Evolutionary conservation across 1,140 invertebrate species (phyloP), one percentile per base, ranked within the genome.

Genomic region (Brachionus asplanchnoidis): DNA sequence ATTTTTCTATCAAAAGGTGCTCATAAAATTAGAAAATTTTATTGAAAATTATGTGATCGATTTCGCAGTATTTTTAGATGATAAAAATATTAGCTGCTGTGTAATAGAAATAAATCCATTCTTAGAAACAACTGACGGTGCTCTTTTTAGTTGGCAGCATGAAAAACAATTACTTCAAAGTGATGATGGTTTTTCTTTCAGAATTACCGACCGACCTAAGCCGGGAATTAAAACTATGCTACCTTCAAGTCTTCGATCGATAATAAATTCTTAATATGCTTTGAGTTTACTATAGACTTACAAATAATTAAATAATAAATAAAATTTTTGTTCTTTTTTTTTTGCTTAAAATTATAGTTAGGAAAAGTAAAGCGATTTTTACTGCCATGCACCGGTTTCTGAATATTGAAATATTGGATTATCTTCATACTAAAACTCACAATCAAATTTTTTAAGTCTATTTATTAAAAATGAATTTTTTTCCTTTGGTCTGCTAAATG

Each of bases 61-160:
- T 84, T 88, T 88, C 86, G 88, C 87, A 73, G 50, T 88, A 20
- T 86, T 85, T 85, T 82, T 86, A 9, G 66, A 86, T 79, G 87
- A 87, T 87, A 85, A 65, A 87, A 86, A 85, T 50, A 44, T 86
- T 20, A 87, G 86, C 73, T 11, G 88, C 0, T 87, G 87, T 87
- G 87, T 87, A 28, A 88, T 88, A 36, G 88, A 88, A 60, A 86
- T 88, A 20, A 88, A 88, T 78, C 88, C 88, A 26, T 88, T 87
- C 44, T 53, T 87, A 50, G 85, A 86, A 65, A 87, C 88, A 80
- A 88, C 88, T 56, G 88, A 88, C 84, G 86, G 87, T 1, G 88
- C 86, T 11, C 66, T 88, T 46, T 88, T 88, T 50, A 87, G 87
- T 85, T 88, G 88, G 88, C 85, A 88, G 40, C 86, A 87, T 36